Base-by-base conservation (phyloP, 1,140 invertebrate species). In the Nymphalis io region DNA sequence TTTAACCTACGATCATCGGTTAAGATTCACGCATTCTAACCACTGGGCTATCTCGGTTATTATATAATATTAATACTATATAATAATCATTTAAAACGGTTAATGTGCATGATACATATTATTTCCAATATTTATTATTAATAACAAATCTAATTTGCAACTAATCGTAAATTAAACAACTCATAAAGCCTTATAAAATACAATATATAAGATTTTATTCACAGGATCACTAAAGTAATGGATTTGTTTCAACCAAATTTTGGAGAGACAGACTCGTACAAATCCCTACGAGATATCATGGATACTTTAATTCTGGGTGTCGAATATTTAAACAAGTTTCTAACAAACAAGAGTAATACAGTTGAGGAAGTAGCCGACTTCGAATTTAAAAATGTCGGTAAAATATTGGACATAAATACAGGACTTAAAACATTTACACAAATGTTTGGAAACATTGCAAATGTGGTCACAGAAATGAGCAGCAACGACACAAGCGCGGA, bases 201-300 rank as follows among this genome's bases (percentile, higher is more conserved):
- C 15, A 21, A 16, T 44, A 13, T 44, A 51, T 70, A 75, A 21
- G 13, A 67, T 72, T 48, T 15, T 60, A 53, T 63, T 89, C 89
- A 63, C 71, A 92, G 91, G 68, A 73, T 91, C 62, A 71, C 78
- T 46, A 84, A 83, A 63, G 61, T 88, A 15, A 72, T 92, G 40
- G 80, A 88, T 27, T 62, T 81, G n/a, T 90, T 92, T 38, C 73
- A 89, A 71, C 81, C 84, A 23, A 80, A 82, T 21, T 91, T 91
- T 68, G 81, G 83, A 1, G 83, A 89, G 27, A 91, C 88, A 1
- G 78, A 91, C 58, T 70, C 80, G 2, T 92, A 75, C 60, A 84
- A 81, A 74, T 72, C 80, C 1, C 44, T 91, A 5, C 70, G 75
- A 73, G 84, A 84, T 10, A 63, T 85, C 4, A 51, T 83, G 8